Base-by-base conservation (phyloP, 2,797 vertebrate genomes). In the Bufotes viridis region DNA sequence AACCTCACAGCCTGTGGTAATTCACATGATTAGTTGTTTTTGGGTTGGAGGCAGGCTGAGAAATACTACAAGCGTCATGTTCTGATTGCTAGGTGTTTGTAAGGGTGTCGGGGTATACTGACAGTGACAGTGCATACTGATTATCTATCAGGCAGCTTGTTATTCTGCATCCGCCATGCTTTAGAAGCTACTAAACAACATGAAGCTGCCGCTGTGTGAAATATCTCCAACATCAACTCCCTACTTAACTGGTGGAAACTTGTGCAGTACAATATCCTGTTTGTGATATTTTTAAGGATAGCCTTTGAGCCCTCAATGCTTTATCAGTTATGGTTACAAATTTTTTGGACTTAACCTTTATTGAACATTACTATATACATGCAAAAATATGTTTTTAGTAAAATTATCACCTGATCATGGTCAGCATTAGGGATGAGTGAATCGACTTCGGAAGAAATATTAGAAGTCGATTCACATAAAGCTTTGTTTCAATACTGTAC, bases 101-200 rank as follows among this genome's bases (percentile, higher is more conserved):
- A 24, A 17, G 3, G 65, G 70, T 20, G 70, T 42, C 18, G 49
- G 72, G 51, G 42, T 75, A 53, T 75, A 75, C 72, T 51, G 72
- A n/a, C 42, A 53, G 72, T 51, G 42, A 22, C 72, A 20, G 18
- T 22, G 72, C 72, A 75, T 75, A 75, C 72, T 75, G 72, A 75
- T 74, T 74, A 74, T 74, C 72, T 53, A 53, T 75, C 72, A 53
- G 42, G 18, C 42, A 75, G 53, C 72, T 53, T 53, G 20, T 53
- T 53, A 53, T 75, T 49, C 51, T 75, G 72, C 72, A 75, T 51
- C n/a, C 14, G 18, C 72, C 49, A 12, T n/a, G 42, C 72, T 75
- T 51, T 22, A 75, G 72, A 75, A 49, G 70, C 70, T 51, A 9
- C 42, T 49, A 29, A 20, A 75, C 29, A 72, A 2, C 34, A 67